phyloP scores from a whole-genome alignment of 1,140 invertebrate genomes.

The Leptoteleia sp. region DNA sequence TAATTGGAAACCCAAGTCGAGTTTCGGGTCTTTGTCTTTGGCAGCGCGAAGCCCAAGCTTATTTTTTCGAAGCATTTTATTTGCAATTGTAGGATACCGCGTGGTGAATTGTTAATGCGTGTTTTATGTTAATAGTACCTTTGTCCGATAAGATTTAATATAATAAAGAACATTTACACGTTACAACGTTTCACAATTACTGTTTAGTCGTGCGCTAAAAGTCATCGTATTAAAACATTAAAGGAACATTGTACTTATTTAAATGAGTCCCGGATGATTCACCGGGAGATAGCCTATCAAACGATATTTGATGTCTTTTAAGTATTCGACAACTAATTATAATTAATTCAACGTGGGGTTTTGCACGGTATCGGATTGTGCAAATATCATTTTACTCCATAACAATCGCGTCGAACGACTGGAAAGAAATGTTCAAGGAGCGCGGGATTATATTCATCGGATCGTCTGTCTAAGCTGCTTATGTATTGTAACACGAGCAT shows the following conservation, averaged over 20 bases:
- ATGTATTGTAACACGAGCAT: too few species aligned
- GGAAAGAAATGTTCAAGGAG: too few species aligned
- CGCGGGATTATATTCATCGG: too few species aligned
- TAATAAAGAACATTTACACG: constrained; percentile 39
- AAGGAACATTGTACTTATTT: constrained; percentile 18
- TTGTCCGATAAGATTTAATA: constrained; percentile 49
- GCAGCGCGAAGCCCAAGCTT: too few species aligned
- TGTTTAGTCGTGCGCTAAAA: constrained; percentile 33
- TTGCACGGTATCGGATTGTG: too few species aligned
- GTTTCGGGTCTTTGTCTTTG: too few species aligned
- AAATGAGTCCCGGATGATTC: constrained; percentile 23
- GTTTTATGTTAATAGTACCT: constrained; percentile 43
- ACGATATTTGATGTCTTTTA: neutral
- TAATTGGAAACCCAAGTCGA: too few species aligned
- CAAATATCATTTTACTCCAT: too few species aligned
- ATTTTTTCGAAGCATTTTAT: too few species aligned
- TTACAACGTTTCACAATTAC: constrained; percentile 43
- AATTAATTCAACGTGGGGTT: constrained; percentile 20
- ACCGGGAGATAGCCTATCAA: constrained; percentile 7
- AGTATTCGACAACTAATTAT: constrained; percentile 16
- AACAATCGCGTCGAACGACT: too few species aligned
- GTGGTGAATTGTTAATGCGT: constrained; percentile 40
- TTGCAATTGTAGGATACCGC: constrained; percentile 1
- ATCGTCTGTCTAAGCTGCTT: too few species aligned
- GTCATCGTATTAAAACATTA: constrained; percentile 37